Percentiles rank a stretch among this genome's conserved stretches.
phyloP scores from a whole-genome alignment of 2,113 vertebrate genomes.

The Hippocampus abdominalis region DNA sequence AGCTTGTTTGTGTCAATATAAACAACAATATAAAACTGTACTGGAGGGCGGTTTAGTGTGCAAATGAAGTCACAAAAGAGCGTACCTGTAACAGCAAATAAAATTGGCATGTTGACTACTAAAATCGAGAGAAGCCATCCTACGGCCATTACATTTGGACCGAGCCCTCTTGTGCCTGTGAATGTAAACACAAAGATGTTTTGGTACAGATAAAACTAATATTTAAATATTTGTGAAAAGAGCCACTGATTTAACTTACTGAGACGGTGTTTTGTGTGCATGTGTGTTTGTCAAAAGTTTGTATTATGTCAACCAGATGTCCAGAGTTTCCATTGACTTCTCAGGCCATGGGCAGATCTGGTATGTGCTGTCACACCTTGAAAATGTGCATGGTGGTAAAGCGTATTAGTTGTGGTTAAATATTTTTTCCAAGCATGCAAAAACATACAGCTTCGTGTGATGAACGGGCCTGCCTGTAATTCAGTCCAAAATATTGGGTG shows the following conservation, averaged over 20 bases:
- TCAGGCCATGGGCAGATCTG: not conserved
- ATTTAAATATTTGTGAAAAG: not conserved
- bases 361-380: not conserved
- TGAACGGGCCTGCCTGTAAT: not conserved
- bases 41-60: not conserved
- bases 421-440: not conserved
- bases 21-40: not conserved
- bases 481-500: not conserved
- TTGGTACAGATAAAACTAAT: not conserved
- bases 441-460: not conserved
- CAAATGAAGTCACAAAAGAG: not conserved
- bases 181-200: not conserved
- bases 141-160: constrained; percentile 52
- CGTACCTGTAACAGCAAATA: constrained; percentile 36
- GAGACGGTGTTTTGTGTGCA: not conserved
- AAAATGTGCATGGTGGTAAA: not conserved
- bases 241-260: not conserved
- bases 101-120: constrained; percentile 12
- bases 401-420: not conserved
- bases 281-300: too few relatives aligned
- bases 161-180: constrained; percentile 21
- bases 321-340: not conserved
- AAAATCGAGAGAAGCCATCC: constrained; percentile 42
- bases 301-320: not conserved
- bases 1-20: not conserved